phyloP scores from a whole-genome alignment of 1,140 invertebrate genomes.

The Drosophila malerkotliana region DNA sequence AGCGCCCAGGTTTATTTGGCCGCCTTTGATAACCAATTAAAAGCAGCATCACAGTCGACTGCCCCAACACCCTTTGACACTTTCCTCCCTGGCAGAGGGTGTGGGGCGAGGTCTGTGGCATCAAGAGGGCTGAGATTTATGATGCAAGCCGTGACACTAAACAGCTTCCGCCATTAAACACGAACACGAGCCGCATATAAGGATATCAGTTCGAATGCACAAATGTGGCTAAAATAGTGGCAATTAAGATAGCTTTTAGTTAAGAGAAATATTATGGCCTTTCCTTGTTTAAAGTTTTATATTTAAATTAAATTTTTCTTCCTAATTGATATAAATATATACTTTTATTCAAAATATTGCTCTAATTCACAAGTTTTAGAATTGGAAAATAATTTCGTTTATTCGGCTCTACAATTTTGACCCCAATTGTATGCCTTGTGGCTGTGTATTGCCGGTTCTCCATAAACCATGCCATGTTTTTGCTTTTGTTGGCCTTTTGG shows the following conservation, averaged over 20 bases:
- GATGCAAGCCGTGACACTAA: slow-evolving; percentile 70
- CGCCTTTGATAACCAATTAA: slow-evolving; percentile 57
- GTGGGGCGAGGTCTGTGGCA: background rate
- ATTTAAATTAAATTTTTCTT: too few species aligned
- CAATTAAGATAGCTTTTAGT: background rate
- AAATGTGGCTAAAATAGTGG: background rate
- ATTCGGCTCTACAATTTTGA: background rate
- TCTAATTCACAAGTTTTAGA: background rate
- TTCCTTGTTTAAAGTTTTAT: background rate
- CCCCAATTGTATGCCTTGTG: background rate
- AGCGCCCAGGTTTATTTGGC: slow-evolving; percentile 53
- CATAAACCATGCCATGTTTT: slow-evolving; percentile 29
- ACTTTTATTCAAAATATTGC: background rate
- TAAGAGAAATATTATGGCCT: background rate
- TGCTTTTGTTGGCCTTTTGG: slow-evolving; percentile 40
- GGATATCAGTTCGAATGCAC: slow-evolving; percentile 14
- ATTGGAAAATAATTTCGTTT: background rate
- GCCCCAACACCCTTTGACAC: slow-evolving; percentile 66
- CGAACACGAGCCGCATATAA: slow-evolving; percentile 56
- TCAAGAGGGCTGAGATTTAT: slow-evolving; percentile 57
- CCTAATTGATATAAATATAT: background rate
- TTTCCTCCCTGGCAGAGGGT: background rate
- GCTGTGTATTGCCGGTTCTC: slow-evolving; percentile 15
- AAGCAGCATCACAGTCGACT: slow-evolving; percentile 49
- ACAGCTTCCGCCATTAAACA: slow-evolving; percentile 81